phyloP scores from a whole-genome alignment of 2,113 vertebrate species.

The Equus quagga region DNA sequence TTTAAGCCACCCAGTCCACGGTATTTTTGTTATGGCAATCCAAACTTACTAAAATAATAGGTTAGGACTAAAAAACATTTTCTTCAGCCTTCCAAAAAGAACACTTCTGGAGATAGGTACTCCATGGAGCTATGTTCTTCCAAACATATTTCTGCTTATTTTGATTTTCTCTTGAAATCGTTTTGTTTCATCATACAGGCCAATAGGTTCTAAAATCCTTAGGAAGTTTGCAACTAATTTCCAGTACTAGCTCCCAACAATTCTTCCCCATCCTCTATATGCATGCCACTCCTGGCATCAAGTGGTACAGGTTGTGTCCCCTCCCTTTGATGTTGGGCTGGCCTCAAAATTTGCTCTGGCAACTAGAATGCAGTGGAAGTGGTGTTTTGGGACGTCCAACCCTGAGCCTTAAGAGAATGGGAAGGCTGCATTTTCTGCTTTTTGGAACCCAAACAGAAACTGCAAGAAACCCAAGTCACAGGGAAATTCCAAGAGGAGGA shows the following conservation, averaged over 20 bases:
- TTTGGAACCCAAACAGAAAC: background rate
- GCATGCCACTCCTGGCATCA: background rate
- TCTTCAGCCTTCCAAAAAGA: background rate
- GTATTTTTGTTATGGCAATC: background rate
- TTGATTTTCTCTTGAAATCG: background rate
- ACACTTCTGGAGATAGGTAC: background rate
- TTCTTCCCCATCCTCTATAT: background rate
- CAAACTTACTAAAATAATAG: background rate
- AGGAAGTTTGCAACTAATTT: background rate
- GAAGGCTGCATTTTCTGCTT: background rate
- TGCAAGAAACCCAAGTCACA: no score
- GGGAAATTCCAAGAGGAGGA: background rate
- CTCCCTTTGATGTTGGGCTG: background rate
- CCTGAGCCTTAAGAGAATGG: background rate
- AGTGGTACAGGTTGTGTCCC: rapidly evolving
- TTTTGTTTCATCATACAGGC: background rate
- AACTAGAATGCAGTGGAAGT: background rate
- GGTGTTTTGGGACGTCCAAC: background rate
- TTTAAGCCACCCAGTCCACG: background rate
- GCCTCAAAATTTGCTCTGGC: background rate
- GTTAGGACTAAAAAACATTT: background rate
- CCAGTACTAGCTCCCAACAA: background rate
- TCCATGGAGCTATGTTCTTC: background rate
- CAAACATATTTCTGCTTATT: background rate
- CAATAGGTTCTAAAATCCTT: background rate